phyloP scores from a whole-genome alignment of 1,140 invertebrate genomes.

The Danaus melanippus region DNA sequence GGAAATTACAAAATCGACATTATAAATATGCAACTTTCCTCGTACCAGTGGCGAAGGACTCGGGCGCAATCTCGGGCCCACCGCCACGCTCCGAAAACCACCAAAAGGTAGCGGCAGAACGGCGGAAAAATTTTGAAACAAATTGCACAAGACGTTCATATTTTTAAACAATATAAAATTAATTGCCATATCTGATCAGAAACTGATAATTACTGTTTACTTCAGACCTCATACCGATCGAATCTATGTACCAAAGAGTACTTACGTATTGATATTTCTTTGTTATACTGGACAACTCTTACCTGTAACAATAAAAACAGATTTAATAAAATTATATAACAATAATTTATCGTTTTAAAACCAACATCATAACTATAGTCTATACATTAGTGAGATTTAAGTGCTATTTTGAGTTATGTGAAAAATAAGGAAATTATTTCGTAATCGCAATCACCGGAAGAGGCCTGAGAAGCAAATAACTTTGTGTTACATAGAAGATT shows the following conservation, averaged over 20 bases:
- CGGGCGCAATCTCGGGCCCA: constrained; percentile 66
- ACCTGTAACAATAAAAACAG: constrained; percentile 49
- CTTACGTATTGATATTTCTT: constrained; percentile 20
- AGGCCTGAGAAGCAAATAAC: constrained; percentile 44
- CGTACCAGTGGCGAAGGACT: constrained; percentile 58
- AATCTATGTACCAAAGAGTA: constrained; percentile 19
- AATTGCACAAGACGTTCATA: constrained; percentile 62
- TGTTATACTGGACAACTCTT: constrained; percentile 28
- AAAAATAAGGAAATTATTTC: constrained; percentile 43
- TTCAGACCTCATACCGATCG: constrained; percentile 32
- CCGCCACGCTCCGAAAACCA: constrained; percentile 70
- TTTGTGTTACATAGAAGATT: constrained; percentile 49
- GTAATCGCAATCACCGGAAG: constrained; percentile 48
- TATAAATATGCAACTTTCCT: constrained; percentile 64
- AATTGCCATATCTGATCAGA: constrained; percentile 59
- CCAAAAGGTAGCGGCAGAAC: constrained; percentile 59
- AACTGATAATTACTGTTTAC: constrained; percentile 66
- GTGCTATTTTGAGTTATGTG: constrained; percentile 21
- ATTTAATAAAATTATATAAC: no score
- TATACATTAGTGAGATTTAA: no score
- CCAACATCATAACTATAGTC: no score
- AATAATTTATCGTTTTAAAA: no score
- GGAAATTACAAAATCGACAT: constrained; percentile 45
- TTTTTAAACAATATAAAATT: constrained; percentile 64
- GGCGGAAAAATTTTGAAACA: constrained; percentile 68